phyloP scores from a whole-genome alignment of 2,113 vertebrate species.

The Himantopus leucocephalus region DNA sequence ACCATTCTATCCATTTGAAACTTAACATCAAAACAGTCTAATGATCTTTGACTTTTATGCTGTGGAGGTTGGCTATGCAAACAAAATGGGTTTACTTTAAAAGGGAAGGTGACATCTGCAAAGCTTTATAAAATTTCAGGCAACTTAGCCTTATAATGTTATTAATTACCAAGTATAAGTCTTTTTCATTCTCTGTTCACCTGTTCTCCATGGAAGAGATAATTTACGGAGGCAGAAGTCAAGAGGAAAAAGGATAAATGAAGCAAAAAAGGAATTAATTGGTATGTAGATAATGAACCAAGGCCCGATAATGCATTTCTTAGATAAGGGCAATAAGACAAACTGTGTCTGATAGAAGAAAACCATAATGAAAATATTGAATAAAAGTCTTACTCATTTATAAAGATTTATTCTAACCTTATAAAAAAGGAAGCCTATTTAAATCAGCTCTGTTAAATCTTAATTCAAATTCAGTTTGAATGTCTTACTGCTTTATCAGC shows the following conservation, averaged over 20 bases:
- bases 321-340: background rate
- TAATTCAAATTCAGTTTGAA: constrained; percentile 19
- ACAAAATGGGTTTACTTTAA: background rate
- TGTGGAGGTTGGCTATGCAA: background rate
- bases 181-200: background rate
- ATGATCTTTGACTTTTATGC: background rate
- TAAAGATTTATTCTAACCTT: constrained; percentile 1
- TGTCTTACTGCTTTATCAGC: background rate
- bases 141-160: background rate
- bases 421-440: background rate
- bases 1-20: background rate
- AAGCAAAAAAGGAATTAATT: constrained; percentile 34
- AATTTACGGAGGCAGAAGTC: constrained; percentile 1
- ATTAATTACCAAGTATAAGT: background rate
- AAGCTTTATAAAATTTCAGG: background rate
- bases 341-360: background rate
- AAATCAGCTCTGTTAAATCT: background rate
- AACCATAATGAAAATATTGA: constrained; percentile 4
- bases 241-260: constrained; percentile 12
- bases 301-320: background rate
- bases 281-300: constrained; percentile 18
- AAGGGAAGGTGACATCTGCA: background rate
- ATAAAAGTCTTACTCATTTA: background rate
- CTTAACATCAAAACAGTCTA: background rate
- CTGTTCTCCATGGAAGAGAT: background rate